Conservation (phyloP, 2,888 invertebrate species). For the Scaptomyza reducta region DNA sequence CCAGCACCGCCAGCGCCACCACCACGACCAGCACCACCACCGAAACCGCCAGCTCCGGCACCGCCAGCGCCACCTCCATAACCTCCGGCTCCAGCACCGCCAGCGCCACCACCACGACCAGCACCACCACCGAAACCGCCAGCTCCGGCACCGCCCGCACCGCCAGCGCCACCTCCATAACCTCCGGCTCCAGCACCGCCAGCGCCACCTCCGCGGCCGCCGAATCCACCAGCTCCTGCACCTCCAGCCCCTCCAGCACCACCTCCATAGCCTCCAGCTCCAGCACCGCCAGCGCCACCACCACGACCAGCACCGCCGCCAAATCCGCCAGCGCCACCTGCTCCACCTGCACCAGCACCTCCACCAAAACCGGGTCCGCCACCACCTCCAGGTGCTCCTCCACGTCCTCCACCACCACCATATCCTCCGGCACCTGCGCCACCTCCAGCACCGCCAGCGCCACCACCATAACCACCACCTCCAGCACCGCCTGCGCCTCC, state of each 20-base stretch:
- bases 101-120: constrained; percentile 16
- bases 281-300: constrained; percentile 7
- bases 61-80: constrained; percentile 19
- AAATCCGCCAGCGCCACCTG: constrained; percentile 7
- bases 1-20: constrained; percentile 33
- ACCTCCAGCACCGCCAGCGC: constrained; percentile 3
- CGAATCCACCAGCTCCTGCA: constrained; percentile 22
- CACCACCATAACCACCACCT: constrained; percentile 19
- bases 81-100: constrained; percentile 8
- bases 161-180: constrained; percentile 21
- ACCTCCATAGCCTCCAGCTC: constrained; percentile 4
- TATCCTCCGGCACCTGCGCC: constrained; percentile 22
- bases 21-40: constrained; percentile 26
- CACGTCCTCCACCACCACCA: constrained; percentile 25
- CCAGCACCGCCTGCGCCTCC: constrained; percentile 33
- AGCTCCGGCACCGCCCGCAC: constrained; percentile 5
- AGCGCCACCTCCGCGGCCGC: constrained; percentile 1
- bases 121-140: constrained; percentile 23
- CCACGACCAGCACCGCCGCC: constrained; percentile 36
- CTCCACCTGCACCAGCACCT: constrained; percentile 8
- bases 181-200: constrained; percentile 35
- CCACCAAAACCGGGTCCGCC: constrained; percentile 23
- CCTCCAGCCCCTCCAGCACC: constrained; percentile 32
- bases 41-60: constrained; percentile 26
- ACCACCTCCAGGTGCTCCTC: constrained; percentile 18